These are phyloP conservation scores for Portunus trituberculatus DNA, from an alignment of 1,140 invertebrate genomes.

Conservation along the genomic window DNA sequence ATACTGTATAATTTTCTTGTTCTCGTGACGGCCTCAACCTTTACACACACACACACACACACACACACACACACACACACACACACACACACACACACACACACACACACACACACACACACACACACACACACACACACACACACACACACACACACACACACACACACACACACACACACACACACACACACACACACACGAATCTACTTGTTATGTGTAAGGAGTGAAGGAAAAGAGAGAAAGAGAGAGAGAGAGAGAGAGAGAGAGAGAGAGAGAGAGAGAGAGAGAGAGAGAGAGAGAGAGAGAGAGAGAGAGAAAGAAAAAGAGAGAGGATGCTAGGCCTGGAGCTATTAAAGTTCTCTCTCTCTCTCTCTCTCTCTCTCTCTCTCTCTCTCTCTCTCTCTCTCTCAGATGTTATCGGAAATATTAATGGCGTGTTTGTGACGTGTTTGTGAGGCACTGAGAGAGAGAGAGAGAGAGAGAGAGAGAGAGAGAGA, in stretches of 20 bases:
- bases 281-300: too few species aligned
- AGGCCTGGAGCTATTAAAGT: background rate
- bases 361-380: too few species aligned
- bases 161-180: constrained; percentile 32
- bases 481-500: background rate
- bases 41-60: constrained; percentile 30
- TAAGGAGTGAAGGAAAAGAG: too few species aligned
- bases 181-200: background rate
- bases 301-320: background rate
- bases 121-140: background rate
- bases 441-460: background rate
- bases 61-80: constrained; percentile 32
- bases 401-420: too few species aligned
- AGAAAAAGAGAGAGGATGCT: background rate
- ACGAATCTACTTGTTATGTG: too few species aligned
- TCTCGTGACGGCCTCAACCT: background rate
- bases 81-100: constrained; percentile 32
- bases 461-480: background rate
- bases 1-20: too few species aligned
- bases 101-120: constrained; percentile 28
- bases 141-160: constrained; percentile 32
- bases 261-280: too few species aligned
- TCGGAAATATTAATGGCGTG: background rate
- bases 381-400: too few species aligned
- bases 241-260: too few species aligned